Percentiles rank a stretch among this genome's conserved stretches.
These are phyloP conservation scores for Leptobrachium leishanense DNA, from an alignment of 2,113 vertebrate genomes.

Conservation along the genomic window DNA sequence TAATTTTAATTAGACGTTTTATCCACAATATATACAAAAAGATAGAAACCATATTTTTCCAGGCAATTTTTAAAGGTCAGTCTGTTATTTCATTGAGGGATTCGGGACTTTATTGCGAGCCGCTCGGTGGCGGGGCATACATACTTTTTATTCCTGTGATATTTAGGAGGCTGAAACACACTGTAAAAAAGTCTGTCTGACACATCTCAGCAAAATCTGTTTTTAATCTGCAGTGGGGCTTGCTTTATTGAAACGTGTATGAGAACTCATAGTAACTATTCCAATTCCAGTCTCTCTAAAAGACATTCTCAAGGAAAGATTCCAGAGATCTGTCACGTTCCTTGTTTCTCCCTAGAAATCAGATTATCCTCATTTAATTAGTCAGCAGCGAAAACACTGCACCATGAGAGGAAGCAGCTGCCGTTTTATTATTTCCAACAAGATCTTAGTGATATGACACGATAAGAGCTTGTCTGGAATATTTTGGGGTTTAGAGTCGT, in stretches of 20 bases:
- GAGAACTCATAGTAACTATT: constrained; percentile 19
- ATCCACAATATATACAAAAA: too few species aligned
- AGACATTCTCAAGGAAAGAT: background rate
- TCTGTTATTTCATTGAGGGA: constrained; percentile 20
- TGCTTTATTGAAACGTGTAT: constrained; percentile 31
- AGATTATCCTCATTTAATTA: constrained; percentile 34
- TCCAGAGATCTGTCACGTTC: constrained; percentile 28
- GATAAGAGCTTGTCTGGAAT: background rate
- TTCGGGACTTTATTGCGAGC: constrained; percentile 21
- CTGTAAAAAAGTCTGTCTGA: constrained; percentile 28
- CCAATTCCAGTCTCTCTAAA: constrained; percentile 3
- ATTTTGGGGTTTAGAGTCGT: background rate
- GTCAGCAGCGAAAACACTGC: constrained; percentile 11
- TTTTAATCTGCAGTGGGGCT: constrained; percentile 30
- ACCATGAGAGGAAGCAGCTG: constrained; percentile 10
- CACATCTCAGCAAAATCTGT: constrained; percentile 34
- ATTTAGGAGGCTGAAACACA: constrained; percentile 28
- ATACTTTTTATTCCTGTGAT: constrained; percentile 18
- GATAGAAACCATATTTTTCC: too few species aligned
- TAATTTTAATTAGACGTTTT: too few species aligned
- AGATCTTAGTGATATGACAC: constrained; percentile 4
- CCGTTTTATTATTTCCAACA: constrained; percentile 25
- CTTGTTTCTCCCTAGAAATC: constrained; percentile 23
- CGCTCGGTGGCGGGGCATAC: constrained; percentile 18
- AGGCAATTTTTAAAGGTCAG: constrained; percentile 36